A percentile compares a stretch with the other conserved stretches of the same genome.
Evolutionary conservation across 2,888 invertebrate genomes (phyloP).

Genomic region (Dascillus cervinus): DNA sequence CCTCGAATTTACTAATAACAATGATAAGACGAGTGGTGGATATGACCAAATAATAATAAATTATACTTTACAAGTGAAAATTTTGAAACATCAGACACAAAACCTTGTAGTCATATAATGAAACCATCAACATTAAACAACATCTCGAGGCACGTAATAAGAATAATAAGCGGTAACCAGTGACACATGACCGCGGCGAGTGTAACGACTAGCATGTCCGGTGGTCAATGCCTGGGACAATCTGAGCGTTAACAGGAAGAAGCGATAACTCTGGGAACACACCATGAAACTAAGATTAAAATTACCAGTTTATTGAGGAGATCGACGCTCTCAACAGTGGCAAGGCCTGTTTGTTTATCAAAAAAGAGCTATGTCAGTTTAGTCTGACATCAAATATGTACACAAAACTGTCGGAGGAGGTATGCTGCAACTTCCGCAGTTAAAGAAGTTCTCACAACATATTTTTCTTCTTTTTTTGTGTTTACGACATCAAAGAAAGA

Average conservation of each 20-base stretch:
- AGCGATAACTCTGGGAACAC: conserved; percentile 30
- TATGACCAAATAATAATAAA: too few species aligned
- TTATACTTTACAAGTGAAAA: too few species aligned
- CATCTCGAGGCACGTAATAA: conserved; percentile 23
- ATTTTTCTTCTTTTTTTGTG: neutral
- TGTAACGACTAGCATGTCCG: conserved; percentile 31
- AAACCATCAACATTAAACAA: conserved; percentile 20
- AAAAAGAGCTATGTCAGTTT: too few species aligned
- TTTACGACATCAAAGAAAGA: conserved; percentile 1
- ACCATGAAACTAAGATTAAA: conserved; percentile 25
- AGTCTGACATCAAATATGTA: too few species aligned
- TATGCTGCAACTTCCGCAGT: conserved; percentile 13
- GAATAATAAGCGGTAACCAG: conserved; percentile 27
- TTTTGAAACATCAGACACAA: conserved; percentile 4
- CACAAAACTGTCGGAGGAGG: conserved; percentile 3
- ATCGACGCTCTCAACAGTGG: too few species aligned
- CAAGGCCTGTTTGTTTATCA: too few species aligned
- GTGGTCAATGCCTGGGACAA: conserved; percentile 34
- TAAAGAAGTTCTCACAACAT: conserved; percentile 1
- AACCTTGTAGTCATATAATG: conserved; percentile 12
- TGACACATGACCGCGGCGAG: conserved; percentile 29
- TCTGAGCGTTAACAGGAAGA: conserved; percentile 33
- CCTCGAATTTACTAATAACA: too few species aligned
- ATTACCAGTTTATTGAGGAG: too few species aligned
- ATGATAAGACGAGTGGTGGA: too few species aligned